Percentiles rank a stretch among this genome's conserved stretches.
These are phyloP conservation scores for Nymphalis c-album DNA, from an alignment of 2,888 invertebrate species.

Conservation along the genomic window DNA sequence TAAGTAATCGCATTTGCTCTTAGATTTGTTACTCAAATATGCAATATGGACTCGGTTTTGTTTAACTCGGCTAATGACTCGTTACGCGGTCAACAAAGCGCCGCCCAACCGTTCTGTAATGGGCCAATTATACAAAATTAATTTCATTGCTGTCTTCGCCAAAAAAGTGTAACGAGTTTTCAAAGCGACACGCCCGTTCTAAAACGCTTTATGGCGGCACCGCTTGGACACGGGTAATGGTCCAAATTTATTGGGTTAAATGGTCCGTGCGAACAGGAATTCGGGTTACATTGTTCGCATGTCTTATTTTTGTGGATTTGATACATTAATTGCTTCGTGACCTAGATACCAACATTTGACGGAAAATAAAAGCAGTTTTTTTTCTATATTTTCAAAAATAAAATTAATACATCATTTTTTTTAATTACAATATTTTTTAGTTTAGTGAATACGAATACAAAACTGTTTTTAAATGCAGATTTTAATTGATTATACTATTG, in stretches of 20 bases:
- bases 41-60: conserved; percentile 17
- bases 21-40: conserved; percentile 8
- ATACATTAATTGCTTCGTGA: conserved; percentile 60
- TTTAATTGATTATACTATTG: too few species aligned
- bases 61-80: conserved; percentile 39
- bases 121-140: conserved; percentile 66
- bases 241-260: conserved; percentile 78
- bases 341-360: conserved; percentile 4
- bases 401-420: too few species aligned
- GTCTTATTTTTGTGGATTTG: conserved; percentile 74
- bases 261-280: conserved; percentile 67
- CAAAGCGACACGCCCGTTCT: conserved; percentile 65
- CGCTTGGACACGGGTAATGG: conserved; percentile 75
- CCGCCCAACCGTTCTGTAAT: conserved; percentile 51
- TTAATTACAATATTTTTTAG: too few species aligned
- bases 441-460: too few species aligned
- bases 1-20: neutral
- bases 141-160: conserved; percentile 67
- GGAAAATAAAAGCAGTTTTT: too few species aligned
- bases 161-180: conserved; percentile 69
- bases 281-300: conserved; percentile 70
- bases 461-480: too few species aligned
- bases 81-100: conserved; percentile 29
- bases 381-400: too few species aligned
- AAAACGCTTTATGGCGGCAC: conserved; percentile 67